Evolutionary conservation across 2,797 vertebrate genomes (phyloP), one percentile per base, ranked within the genome.

Genomic region (Anomalospiza imberbis): DNA sequence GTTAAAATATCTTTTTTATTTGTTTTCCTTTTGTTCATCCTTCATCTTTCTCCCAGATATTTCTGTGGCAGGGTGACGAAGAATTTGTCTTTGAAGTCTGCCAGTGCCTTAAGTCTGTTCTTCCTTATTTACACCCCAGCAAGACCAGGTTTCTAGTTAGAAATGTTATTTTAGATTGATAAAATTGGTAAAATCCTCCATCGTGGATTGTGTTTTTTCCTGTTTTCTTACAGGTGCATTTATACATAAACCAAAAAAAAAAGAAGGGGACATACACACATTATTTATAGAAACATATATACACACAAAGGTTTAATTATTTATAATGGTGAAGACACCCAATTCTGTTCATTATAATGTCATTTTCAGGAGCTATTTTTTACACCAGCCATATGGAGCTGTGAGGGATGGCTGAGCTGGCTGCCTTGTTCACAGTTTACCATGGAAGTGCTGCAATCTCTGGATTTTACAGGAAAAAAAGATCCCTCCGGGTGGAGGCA

Each of bases 281-380:
- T 7, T 57, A 45, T 67, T 50, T 47, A 62, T 54, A 80, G 21
- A 55, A 67, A 42, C 32, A 28, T 38, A 20, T 3, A 9, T 18
- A 28, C 10, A 28, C 10, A 53, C 29, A 70, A 34, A 91, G 12
- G 12, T 71, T 85, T 88, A 34, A 88, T 91, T 73, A 82, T 71
- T 84, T 79, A 6, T 62, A 36, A 45, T 22, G 80, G 21, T 5
- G 29, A 76, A 88, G 63, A 14, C 40, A 25, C 40, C 60, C 26
- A 55, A 38, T 83, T 87, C 78, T 85, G 42, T 47, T 85, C 68
- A 67, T 91, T 85, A 55, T 25, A 72, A 58, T 62, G 63, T 63
- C 62, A 86, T 91, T 82, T 74, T 90, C 62, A 84, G 75, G 60
- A 77, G 75, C 53, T 94, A 70, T 85, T 88, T 96, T 94, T 93